phyloP scores from a whole-genome alignment of 2,888 invertebrate species.

The Brachyptera putata region DNA sequence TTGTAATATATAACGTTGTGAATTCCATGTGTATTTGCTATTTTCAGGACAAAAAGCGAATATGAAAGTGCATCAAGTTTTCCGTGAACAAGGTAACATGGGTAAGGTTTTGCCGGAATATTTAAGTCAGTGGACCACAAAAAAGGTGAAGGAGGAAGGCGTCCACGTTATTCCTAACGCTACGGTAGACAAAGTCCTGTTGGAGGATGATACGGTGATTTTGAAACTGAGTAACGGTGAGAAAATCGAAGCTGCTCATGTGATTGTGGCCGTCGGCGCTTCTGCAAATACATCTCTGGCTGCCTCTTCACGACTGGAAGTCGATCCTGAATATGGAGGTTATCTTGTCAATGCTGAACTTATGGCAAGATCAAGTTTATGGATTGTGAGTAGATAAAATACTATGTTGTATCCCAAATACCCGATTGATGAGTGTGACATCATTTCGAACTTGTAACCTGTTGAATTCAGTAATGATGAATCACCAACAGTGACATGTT shows the following conservation, averaged over 20 bases:
- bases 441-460: no score
- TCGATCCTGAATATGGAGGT: conserved; percentile 75
- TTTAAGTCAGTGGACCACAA: conserved; percentile 80
- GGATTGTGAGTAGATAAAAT: conserved; percentile 69
- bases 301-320: conserved; percentile 67
- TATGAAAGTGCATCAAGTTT: conserved; percentile 69
- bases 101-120: conserved; percentile 82
- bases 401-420: no score
- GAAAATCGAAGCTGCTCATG: conserved; percentile 52
- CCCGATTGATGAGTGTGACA: no score
- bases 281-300: conserved; percentile 78
- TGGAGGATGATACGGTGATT: conserved; percentile 44
- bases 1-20: no score
- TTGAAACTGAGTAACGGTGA: conserved; percentile 18
- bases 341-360: conserved; percentile 89
- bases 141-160: conserved; percentile 67
- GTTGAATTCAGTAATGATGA: no score
- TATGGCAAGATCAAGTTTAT: conserved; percentile 71
- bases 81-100: conserved; percentile 81
- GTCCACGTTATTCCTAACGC: conserved; percentile 55
- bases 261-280: conserved; percentile 79
- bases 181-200: conserved; percentile 45
- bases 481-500: no score
- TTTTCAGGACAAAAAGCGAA: conserved; percentile 42
- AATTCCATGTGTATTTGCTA: neutral